These are phyloP conservation scores for Penelope pileata DNA, from an alignment of 2,113 vertebrate species.

Conservation along the genomic window DNA sequence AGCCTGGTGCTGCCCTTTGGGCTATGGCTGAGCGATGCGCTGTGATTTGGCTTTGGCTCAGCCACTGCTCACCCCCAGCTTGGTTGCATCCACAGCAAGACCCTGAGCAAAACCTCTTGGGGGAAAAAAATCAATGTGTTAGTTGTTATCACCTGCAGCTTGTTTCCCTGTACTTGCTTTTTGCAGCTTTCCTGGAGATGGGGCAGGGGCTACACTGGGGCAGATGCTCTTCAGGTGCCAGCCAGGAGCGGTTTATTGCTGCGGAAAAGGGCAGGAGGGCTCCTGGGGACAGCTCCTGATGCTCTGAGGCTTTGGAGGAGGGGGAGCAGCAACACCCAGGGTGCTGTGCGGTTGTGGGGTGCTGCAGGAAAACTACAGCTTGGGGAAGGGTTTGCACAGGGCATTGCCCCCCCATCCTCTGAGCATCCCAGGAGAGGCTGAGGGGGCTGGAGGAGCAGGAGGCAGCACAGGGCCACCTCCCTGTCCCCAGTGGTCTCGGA, in stretches of 20 bases:
- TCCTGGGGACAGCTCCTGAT: slow-evolving; percentile 39
- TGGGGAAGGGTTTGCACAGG: not conserved
- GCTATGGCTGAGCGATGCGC: not conserved
- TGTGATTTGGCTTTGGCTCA: not conserved
- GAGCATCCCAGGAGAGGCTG: not conserved
- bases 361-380: not conserved
- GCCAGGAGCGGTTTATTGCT: not conserved
- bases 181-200: not conserved
- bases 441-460: not conserved
- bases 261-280: not conserved
- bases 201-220: not conserved
- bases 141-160: not conserved
- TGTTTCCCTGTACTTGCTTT: not conserved
- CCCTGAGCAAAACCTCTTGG: not conserved
- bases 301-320: fast-evolving
- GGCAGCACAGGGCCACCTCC: not conserved
- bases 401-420: not conserved
- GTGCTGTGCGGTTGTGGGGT: too few species aligned
- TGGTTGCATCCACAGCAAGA: not conserved
- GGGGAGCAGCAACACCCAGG: not conserved
- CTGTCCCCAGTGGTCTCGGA: not conserved
- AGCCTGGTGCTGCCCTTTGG: not conserved
- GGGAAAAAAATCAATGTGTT: fast-evolving
- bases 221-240: not conserved
- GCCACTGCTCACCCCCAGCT: not conserved